A percentile compares a stretch with the other conserved stretches of the same genome.
Conservation (phyloP, 2,888 invertebrate species). For the Sclerodermus sp. region DNA sequence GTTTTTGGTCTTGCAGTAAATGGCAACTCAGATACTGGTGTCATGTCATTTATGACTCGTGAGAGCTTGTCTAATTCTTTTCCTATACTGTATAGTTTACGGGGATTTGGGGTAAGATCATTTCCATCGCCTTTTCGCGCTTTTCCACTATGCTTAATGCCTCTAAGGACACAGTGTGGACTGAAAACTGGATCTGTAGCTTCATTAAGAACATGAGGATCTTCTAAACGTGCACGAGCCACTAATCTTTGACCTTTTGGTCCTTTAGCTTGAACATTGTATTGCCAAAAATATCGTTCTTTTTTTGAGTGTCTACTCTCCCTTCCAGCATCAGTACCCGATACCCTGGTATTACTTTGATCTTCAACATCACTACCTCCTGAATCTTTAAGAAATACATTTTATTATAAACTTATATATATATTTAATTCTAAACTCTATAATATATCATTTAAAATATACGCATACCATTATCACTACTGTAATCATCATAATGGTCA, state of each 20-base stretch:
- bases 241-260: conserved; percentile 91
- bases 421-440: not conserved
- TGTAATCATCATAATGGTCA: conserved; percentile 84
- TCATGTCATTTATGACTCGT: conserved; percentile 92
- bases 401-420: not conserved
- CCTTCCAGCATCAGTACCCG: conserved; percentile 46
- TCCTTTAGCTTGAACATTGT: conserved; percentile 97
- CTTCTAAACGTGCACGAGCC: conserved; percentile 81
- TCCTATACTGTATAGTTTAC: conserved; percentile 87
- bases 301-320: conserved; percentile 63
- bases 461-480: conserved; percentile 73
- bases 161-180: conserved; percentile 85
- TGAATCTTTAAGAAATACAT: conserved; percentile 60
- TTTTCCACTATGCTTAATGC: conserved; percentile 89
- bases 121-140: conserved; percentile 97
- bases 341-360: conserved; percentile 47
- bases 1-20: conserved; percentile 87
- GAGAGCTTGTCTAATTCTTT: conserved; percentile 89
- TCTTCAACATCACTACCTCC: conserved; percentile 66
- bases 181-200: conserved; percentile 97
- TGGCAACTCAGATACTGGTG: conserved; percentile 90
- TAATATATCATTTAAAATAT: conserved; percentile 9
- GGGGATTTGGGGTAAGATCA: conserved; percentile 92
- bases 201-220: conserved; percentile 88
- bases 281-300: conserved; percentile 95